phyloP scores from a whole-genome alignment of 2,113 vertebrate species.

The Hyla sarda region DNA sequence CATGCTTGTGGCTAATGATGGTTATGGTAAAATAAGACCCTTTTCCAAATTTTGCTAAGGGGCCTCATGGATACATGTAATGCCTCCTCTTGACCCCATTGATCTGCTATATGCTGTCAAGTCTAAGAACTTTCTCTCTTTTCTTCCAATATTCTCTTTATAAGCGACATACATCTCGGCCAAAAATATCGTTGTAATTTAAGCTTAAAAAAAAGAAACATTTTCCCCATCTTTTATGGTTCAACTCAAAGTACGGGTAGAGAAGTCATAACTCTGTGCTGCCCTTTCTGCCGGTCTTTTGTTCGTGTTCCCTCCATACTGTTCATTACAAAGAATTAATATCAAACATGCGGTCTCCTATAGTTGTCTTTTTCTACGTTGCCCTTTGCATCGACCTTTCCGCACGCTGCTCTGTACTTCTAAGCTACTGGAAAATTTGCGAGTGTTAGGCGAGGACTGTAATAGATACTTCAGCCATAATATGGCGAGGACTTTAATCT shows the following conservation, averaged over 20 bases:
- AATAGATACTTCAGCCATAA: not conserved
- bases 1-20: too few relatives aligned
- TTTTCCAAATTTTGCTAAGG: too few relatives aligned
- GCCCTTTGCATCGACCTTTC: slow-evolving; percentile 15
- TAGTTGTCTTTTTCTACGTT: not conserved
- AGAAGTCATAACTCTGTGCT: not conserved
- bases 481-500: not conserved
- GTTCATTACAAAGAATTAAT: slow-evolving; percentile 34
- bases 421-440: not conserved
- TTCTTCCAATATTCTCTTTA: not conserved
- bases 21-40: not conserved
- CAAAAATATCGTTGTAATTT: not conserved
- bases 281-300: slow-evolving; percentile 29
- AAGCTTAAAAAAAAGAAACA: not conserved
- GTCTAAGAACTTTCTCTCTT: not conserved
- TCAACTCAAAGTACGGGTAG: not conserved
- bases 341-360: slow-evolving; percentile 10
- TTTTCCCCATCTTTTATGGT: not conserved
- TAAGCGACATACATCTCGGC: not conserved
- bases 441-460: not conserved
- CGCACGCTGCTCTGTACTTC: not conserved
- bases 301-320: not conserved
- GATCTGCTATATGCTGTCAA: not conserved
- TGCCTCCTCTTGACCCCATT: not conserved
- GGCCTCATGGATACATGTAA: too few relatives aligned